phyloP scores from a whole-genome alignment of 2,888 invertebrate genomes.

The Proisotoma minuta region DNA sequence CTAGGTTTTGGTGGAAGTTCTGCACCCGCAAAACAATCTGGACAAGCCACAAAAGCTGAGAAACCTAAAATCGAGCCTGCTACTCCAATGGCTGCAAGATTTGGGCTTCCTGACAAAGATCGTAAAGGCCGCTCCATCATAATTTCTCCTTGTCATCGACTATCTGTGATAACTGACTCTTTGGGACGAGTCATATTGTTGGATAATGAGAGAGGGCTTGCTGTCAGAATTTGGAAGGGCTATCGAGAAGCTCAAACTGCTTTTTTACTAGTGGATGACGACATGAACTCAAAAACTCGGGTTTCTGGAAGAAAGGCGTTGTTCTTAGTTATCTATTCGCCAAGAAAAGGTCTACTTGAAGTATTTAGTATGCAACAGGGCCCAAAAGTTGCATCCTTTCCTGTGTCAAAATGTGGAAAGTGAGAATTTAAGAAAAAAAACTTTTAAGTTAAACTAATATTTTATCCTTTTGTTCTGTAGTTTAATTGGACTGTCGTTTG shows the following conservation, averaged over 20 bases:
- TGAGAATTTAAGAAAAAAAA: constrained; percentile 39
- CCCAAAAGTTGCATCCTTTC: constrained; percentile 71
- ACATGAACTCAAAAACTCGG: constrained; percentile 47
- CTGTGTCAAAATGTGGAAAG: constrained; percentile 72
- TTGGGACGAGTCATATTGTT: constrained; percentile 82
- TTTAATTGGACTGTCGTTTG: constrained; percentile 73
- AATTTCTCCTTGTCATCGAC: constrained; percentile 71
- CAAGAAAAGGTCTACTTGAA: constrained; percentile 85
- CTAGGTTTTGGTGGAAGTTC: constrained; percentile 50
- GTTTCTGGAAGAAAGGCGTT: constrained; percentile 59
- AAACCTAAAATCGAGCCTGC: constrained; percentile 59
- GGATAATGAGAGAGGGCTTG: constrained; percentile 72
- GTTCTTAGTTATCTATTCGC: constrained; percentile 88
- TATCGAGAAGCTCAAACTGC: constrained; percentile 93
- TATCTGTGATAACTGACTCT: constrained; percentile 78
- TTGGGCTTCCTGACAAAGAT: constrained; percentile 73
- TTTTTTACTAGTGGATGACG: constrained; percentile 78
- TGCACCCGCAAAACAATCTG: constrained; percentile 50
- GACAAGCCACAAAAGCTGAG: constrained; percentile 46
- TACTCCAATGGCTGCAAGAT: constrained; percentile 70
- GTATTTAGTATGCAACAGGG: constrained; percentile 89
- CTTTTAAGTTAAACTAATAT: neutral
- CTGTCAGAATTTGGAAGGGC: constrained; percentile 87
- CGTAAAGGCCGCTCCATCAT: constrained; percentile 70
- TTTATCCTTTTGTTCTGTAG: constrained; percentile 50